phyloP scores from a whole-genome alignment of 1,140 invertebrate species.

The Delia radicum region DNA sequence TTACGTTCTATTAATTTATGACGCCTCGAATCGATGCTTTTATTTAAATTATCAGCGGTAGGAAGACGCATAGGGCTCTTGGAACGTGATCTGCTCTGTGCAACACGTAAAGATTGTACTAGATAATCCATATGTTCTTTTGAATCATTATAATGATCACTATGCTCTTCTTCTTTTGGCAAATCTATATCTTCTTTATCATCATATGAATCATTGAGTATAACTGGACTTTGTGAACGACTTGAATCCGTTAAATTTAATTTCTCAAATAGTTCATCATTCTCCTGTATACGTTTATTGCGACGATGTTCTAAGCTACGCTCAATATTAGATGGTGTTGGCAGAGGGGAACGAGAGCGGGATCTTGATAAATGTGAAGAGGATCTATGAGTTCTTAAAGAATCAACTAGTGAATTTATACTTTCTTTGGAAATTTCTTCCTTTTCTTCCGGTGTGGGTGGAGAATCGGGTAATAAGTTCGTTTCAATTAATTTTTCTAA shows the following conservation, averaged over 20 bases:
- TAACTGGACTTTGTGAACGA: too few relatives aligned
- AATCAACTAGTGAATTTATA: slow-evolving; percentile 40
- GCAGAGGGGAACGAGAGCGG: slow-evolving; percentile 35
- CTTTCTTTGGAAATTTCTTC: too few relatives aligned
- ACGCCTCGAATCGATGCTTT: slow-evolving; percentile 35
- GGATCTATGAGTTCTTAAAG: slow-evolving; percentile 41
- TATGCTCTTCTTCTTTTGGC: too few relatives aligned
- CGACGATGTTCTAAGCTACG: slow-evolving; percentile 35
- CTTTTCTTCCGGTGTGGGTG: neutral
- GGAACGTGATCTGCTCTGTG: slow-evolving; percentile 39
- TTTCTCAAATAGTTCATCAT: slow-evolving; percentile 42
- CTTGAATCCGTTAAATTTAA: neutral
- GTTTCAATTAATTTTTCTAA: slow-evolving; percentile 36
- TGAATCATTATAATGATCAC: too few relatives aligned
- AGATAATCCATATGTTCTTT: slow-evolving; percentile 41
- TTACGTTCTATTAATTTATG: slow-evolving; percentile 44
- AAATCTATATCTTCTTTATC: neutral
- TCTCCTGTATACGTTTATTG: slow-evolving; percentile 39
- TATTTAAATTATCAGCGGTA: slow-evolving; percentile 38
- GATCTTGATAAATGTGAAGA: slow-evolving; percentile 28
- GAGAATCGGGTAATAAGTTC: neutral
- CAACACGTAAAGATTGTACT: slow-evolving; percentile 43
- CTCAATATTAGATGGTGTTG: slow-evolving; percentile 39
- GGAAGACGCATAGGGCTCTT: slow-evolving; percentile 44
- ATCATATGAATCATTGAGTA: neutral